phyloP scores from a whole-genome alignment of 2,888 invertebrate species.

The Drosophila robusta region DNA sequence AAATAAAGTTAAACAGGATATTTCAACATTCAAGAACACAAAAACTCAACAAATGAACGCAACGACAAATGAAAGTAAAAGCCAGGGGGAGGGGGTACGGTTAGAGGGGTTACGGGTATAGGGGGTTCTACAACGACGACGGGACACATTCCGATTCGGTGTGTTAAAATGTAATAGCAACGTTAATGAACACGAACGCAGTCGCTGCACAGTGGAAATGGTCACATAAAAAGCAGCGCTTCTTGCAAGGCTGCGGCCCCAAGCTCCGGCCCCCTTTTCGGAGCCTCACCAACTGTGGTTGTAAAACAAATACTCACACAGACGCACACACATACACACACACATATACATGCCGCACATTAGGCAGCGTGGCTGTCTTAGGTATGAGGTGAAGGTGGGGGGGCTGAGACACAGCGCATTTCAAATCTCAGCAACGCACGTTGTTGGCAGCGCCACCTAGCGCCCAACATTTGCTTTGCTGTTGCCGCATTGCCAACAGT shows the following conservation, averaged over 20 bases:
- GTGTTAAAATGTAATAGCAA: conserved; percentile 80
- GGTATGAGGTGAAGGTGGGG: neutral
- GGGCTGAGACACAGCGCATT: conserved; percentile 33
- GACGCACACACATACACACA: conserved; percentile 16
- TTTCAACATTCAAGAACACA: conserved; percentile 70
- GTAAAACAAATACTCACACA: conserved; percentile 72
- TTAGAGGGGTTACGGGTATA: neutral
- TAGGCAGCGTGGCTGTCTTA: conserved; percentile 40
- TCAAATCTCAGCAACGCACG: conserved; percentile 76
- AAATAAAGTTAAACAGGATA: conserved; percentile 79
- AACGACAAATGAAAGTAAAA: conserved; percentile 73
- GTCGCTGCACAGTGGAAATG: conserved; percentile 69
- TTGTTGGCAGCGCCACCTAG: conserved; percentile 45
- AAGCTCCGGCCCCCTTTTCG: neutral
- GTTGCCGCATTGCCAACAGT: conserved; percentile 5
- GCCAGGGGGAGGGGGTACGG: conserved; percentile 18
- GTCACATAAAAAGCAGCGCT: conserved; percentile 72
- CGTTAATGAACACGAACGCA: conserved; percentile 79
- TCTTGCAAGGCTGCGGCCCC: conserved; percentile 35
- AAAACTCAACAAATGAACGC: conserved; percentile 68
- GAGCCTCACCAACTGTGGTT: conserved; percentile 60
- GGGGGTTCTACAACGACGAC: conserved; percentile 48
- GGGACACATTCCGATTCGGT: conserved; percentile 78
- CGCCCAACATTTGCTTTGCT: conserved; percentile 26
- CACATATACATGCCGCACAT: conserved; percentile 66